Conservation (phyloP, 2,797 vertebrate species). For the Microctenopoma stevenorrisi region DNA sequence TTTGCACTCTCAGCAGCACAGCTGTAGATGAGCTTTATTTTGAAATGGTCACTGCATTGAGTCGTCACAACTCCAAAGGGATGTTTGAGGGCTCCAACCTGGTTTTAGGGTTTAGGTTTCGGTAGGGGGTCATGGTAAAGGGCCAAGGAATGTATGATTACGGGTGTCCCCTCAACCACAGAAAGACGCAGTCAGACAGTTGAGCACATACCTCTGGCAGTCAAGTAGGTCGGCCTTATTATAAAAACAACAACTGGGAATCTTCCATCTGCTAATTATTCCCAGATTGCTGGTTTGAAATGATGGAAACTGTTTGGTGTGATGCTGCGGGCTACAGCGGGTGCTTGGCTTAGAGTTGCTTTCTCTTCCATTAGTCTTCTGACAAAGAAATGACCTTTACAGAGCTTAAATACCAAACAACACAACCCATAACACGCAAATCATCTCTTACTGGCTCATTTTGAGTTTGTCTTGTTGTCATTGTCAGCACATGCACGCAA, state of each 20-base stretch:
- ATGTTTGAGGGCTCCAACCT: too few species aligned
- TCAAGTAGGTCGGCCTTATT: slow-evolving; percentile 6
- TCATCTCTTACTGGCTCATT: too few species aligned
- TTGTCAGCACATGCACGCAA: too few species aligned
- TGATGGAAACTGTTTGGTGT: neutral
- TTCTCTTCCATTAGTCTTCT: neutral
- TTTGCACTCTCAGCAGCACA: slow-evolving; percentile 49
- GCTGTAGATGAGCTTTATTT: slow-evolving; percentile 7
- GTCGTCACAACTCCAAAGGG: too few species aligned
- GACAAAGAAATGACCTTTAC: neutral
- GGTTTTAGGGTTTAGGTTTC: too few species aligned
- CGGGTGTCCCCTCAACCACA: neutral
- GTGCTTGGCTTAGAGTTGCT: neutral
- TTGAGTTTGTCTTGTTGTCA: too few species aligned
- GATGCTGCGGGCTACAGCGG: neutral
- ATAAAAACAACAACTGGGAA: slow-evolving; percentile 4
- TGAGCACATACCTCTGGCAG: slow-evolving; percentile 22
- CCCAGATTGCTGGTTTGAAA: neutral
- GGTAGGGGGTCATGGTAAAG: too few species aligned
- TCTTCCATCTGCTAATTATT: slow-evolving; percentile 17
- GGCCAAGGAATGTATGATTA: too few species aligned
- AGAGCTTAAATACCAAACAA: too few species aligned
- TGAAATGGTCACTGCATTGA: too few species aligned
- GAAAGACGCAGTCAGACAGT: slow-evolving; percentile 5
- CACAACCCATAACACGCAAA: too few species aligned